phyloP scores from a whole-genome alignment of 2,113 vertebrate species.

The Ammospiza caudacuta region DNA sequence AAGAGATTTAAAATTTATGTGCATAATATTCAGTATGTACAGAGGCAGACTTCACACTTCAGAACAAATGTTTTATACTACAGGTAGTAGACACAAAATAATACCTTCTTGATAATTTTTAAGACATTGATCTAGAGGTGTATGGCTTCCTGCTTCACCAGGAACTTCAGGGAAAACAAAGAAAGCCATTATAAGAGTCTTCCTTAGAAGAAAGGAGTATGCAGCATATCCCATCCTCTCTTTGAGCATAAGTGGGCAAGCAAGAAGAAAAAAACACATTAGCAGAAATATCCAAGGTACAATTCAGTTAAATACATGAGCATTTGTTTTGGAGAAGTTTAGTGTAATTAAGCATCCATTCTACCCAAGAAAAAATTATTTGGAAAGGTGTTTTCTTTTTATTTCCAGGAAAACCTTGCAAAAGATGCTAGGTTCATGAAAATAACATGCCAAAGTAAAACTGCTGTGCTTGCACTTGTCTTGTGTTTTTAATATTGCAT shows the following conservation, averaged over 20 bases:
- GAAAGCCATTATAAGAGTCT: background rate
- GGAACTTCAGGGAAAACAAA: background rate
- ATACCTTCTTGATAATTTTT: background rate
- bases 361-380: constrained; percentile 33
- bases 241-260: background rate
- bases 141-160: background rate
- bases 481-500: background rate
- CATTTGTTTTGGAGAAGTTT: constrained; percentile 48
- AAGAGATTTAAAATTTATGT: background rate
- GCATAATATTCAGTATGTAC: background rate
- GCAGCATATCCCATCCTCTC: background rate
- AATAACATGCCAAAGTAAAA: constrained; percentile 58
- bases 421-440: constrained; percentile 38
- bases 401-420: constrained; percentile 58
- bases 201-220: background rate
- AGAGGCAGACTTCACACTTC: background rate
- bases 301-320: background rate
- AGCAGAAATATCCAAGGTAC: constrained; percentile 5
- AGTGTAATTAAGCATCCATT: constrained; percentile 19
- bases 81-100: background rate
- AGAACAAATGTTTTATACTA: background rate
- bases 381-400: constrained; percentile 59
- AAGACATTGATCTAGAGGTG: background rate
- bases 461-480: constrained; percentile 45
- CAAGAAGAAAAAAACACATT: background rate